Percentiles rank a stretch among this genome's conserved stretches.
phyloP scores from a whole-genome alignment of 2,797 vertebrate species.

The Coluber constrictor region DNA sequence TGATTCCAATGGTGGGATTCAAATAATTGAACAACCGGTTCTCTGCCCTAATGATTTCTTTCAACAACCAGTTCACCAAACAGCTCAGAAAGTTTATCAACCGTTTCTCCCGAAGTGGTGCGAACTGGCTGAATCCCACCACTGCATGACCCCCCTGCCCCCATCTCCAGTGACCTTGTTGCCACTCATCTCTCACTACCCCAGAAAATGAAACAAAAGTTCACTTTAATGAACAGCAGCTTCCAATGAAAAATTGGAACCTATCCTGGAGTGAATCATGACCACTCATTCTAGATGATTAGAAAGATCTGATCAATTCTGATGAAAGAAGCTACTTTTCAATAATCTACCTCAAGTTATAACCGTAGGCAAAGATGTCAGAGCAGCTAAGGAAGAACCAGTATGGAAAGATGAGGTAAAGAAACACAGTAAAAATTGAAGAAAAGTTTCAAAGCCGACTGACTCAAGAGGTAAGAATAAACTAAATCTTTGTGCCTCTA shows the following conservation, averaged over 20 bases:
- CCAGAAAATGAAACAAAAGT: not conserved
- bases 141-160: not conserved
- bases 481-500: too few relatives aligned
- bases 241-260: conserved; percentile 20
- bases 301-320: conserved; percentile 58
- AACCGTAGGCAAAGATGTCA: conserved; percentile 56
- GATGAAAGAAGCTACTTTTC: conserved; percentile 57
- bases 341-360: conserved; percentile 51
- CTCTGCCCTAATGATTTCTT: too few relatives aligned
- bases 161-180: not conserved
- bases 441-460: not conserved
- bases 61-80: too few relatives aligned
- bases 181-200: not conserved
- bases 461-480: not conserved
- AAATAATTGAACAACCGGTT: too few relatives aligned
- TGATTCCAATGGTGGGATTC: too few relatives aligned
- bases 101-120: too few relatives aligned
- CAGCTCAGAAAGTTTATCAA: too few relatives aligned
- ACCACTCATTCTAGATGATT: conserved; percentile 52
- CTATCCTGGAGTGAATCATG: conserved; percentile 28
- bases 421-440: not conserved
- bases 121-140: too few relatives aligned
- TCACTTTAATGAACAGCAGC: conserved; percentile 16
- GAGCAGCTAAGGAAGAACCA: conserved; percentile 55
- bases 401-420: not conserved